Percentiles rank a stretch among this genome's conserved stretches.
Conservation (phyloP, 1,140 invertebrate genomes). For the Spodoptera frugiperda region DNA sequence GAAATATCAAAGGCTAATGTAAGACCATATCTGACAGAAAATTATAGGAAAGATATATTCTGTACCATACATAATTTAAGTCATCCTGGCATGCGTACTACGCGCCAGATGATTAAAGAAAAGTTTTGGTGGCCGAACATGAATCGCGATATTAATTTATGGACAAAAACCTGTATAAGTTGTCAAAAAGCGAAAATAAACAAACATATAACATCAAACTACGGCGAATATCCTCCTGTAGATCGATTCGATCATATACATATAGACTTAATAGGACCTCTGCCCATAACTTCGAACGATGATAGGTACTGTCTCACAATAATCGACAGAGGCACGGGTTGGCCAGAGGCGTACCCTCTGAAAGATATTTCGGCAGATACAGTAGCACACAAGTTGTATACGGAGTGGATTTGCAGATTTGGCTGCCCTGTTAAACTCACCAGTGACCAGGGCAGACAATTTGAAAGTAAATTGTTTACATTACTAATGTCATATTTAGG, state of each 20-base stretch:
- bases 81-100: conserved; percentile 40
- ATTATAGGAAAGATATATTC: conserved; percentile 33
- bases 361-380: conserved; percentile 70
- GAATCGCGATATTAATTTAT: conserved; percentile 56
- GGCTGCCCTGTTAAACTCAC: conserved; percentile 63
- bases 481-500: conserved; percentile 44
- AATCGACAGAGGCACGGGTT: conserved; percentile 81
- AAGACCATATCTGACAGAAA: conserved; percentile 25
- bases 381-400: conserved; percentile 56
- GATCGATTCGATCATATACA: conserved; percentile 81
- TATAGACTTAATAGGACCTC: conserved; percentile 83
- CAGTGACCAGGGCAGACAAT: conserved; percentile 67
- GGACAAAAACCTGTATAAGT: conserved; percentile 60
- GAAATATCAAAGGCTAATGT: neutral
- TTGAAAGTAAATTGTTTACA: conserved; percentile 60
- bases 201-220: conserved; percentile 52
- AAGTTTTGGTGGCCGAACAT: conserved; percentile 49
- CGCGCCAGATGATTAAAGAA: conserved; percentile 17
- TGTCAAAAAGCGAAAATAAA: conserved; percentile 55
- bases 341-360: conserved; percentile 79
- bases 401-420: conserved; percentile 64
- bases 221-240: conserved; percentile 43
- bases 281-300: conserved; percentile 67
- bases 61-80: conserved; percentile 41
- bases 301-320: conserved; percentile 67